Evolutionary conservation across 1,140 invertebrate genomes (phyloP).

Genomic region (Triops cancriformis): DNA sequence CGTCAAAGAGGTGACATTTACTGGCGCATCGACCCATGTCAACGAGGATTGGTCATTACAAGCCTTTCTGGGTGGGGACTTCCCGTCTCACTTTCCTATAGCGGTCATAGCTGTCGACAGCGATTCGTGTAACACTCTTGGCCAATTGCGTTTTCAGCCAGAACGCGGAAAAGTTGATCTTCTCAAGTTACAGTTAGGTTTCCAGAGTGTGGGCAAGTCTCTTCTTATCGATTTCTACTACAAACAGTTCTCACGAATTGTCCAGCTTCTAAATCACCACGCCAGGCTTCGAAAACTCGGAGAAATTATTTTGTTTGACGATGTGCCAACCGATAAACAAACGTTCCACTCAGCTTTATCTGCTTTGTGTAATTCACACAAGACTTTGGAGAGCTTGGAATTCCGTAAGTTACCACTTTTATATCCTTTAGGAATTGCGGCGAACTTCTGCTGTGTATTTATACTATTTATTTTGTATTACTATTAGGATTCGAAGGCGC

Average conservation of each 20-base stretch:
- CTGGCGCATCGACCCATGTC: neutral
- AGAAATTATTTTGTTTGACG: neutral
- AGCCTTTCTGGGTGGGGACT: neutral
- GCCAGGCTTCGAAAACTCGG: neutral
- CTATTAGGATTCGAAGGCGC: neutral
- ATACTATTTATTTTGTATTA: neutral
- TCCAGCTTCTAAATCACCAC: neutral
- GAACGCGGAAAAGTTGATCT: neutral
- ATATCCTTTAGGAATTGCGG: too few species aligned
- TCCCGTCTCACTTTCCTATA: neutral
- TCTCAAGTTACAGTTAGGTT: neutral
- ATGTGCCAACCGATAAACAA: neutral
- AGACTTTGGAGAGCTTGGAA: neutral
- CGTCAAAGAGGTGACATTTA: neutral
- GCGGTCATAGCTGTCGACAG: neutral
- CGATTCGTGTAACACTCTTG: neutral
- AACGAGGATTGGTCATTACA: neutral
- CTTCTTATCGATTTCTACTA: neutral
- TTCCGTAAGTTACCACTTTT: neutral
- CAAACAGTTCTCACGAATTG: neutral
- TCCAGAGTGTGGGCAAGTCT: neutral
- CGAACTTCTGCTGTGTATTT: too few species aligned
- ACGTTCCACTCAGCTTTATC: neutral
- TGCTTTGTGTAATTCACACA: neutral
- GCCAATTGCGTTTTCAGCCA: neutral